Percentiles rank a stretch among this genome's conserved stretches.
Conservation (phyloP, 2,888 invertebrate genomes). For the Nomada ruficornis region DNA sequence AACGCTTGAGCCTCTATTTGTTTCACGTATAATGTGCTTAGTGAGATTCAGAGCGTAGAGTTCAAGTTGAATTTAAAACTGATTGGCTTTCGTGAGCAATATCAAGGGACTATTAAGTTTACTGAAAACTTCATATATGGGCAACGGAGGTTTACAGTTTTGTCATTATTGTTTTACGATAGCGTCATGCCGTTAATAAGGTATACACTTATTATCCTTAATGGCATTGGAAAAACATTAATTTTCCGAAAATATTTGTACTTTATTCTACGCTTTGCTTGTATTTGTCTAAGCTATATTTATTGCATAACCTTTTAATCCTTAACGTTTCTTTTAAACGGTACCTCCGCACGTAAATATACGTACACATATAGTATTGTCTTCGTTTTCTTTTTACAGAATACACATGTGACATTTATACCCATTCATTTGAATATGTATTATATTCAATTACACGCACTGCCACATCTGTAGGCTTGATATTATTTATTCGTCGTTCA, state of each 20-base stretch:
- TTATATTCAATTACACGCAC: constrained; percentile 34
- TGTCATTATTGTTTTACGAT: constrained; percentile 45
- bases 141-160: constrained; percentile 66
- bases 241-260: not conserved
- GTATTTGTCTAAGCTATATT: constrained; percentile 3
- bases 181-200: constrained; percentile 57
- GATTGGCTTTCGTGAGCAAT: constrained; percentile 58
- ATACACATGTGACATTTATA: constrained; percentile 18
- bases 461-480: constrained; percentile 34
- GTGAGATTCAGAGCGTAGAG: constrained; percentile 9
- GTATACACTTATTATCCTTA: constrained; percentile 37
- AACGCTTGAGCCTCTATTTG: not conserved
- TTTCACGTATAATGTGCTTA: constrained; percentile 1
- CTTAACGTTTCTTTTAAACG: constrained; percentile 14
- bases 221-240: constrained; percentile 10
- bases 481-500: constrained; percentile 35
- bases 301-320: constrained; percentile 44
- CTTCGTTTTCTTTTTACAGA: constrained; percentile 52
- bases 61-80: constrained; percentile 34
- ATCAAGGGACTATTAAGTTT: constrained; percentile 76
- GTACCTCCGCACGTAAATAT: not conserved
- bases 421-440: constrained; percentile 45
- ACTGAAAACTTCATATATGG: constrained; percentile 80
- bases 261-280: constrained; percentile 2
- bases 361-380: not conserved